Evolutionary conservation across 1,140 invertebrate genomes (phyloP).

Genomic region (Polypedilum vanderplanki): DNA sequence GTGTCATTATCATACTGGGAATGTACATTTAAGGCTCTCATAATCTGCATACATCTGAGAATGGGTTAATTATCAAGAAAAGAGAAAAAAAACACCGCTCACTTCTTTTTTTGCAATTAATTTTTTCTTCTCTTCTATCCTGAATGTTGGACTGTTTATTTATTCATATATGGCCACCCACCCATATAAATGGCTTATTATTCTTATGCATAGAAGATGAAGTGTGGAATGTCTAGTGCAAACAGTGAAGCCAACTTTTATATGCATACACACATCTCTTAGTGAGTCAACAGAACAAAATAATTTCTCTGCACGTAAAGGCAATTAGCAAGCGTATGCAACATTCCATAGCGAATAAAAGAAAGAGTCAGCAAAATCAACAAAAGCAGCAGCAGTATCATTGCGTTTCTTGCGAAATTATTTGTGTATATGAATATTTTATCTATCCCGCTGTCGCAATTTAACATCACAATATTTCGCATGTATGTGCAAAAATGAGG

Average conservation of each 20-base stretch:
- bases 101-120: no score
- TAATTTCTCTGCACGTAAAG: slow-evolving; percentile 23
- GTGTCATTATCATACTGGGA: not conserved
- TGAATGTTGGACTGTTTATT: not conserved
- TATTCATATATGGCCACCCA: slow-evolving; percentile 1
- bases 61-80: no score
- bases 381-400: not conserved
- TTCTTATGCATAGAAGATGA: not conserved
- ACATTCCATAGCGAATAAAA: not conserved
- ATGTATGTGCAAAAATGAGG: not conserved
- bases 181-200: not conserved
- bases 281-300: not conserved
- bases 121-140: no score
- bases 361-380: not conserved
- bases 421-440: slow-evolving; percentile 6
- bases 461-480: not conserved
- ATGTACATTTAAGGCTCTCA: not conserved
- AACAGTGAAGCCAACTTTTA: not conserved
- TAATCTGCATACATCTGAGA: not conserved
- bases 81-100: no score
- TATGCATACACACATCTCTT: not conserved
- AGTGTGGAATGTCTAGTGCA: not conserved
- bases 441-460: not conserved
- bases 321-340: slow-evolving; percentile 25
- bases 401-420: not conserved